Conservation (phyloP, 2,113 vertebrate species). For the Miniopterus natalensis region DNA sequence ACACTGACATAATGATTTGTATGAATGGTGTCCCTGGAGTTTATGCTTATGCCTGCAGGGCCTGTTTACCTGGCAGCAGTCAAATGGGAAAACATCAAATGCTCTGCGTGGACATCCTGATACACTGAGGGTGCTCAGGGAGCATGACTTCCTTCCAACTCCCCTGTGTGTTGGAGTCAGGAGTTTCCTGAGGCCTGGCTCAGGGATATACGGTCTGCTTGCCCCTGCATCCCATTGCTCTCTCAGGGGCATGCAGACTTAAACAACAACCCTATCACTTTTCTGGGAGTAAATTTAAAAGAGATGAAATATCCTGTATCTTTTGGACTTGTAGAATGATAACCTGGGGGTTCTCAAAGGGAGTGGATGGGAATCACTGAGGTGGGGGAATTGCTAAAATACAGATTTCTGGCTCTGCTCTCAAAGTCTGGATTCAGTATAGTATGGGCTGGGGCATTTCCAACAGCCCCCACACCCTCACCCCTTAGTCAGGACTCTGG, state of each 20-base stretch:
- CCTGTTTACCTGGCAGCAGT: not conserved
- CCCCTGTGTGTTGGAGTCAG: not conserved
- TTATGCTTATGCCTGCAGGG: not conserved
- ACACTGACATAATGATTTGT: not conserved
- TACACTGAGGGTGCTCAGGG: not conserved
- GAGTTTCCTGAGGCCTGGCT: not conserved
- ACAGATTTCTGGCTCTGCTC: not conserved
- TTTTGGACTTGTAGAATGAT: not conserved
- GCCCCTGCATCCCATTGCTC: not conserved
- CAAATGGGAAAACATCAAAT: not conserved
- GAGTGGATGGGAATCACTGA: not conserved
- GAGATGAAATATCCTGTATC: not conserved
- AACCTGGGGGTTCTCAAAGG: not conserved
- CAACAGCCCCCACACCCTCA: not conserved
- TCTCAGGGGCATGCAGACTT: not conserved
- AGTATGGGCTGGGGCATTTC: not conserved
- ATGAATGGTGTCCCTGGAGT: not conserved
- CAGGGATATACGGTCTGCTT: not conserved
- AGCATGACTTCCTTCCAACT: not conserved
- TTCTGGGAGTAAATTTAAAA: not conserved
- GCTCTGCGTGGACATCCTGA: not conserved
- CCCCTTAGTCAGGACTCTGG: not conserved
- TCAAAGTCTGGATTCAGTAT: not conserved
- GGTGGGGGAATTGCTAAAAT: not conserved
- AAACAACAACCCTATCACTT: not conserved